Percentiles rank a stretch among this genome's conserved stretches.
phyloP scores from a whole-genome alignment of 2,888 invertebrate genomes.

The Globia sparganii region DNA sequence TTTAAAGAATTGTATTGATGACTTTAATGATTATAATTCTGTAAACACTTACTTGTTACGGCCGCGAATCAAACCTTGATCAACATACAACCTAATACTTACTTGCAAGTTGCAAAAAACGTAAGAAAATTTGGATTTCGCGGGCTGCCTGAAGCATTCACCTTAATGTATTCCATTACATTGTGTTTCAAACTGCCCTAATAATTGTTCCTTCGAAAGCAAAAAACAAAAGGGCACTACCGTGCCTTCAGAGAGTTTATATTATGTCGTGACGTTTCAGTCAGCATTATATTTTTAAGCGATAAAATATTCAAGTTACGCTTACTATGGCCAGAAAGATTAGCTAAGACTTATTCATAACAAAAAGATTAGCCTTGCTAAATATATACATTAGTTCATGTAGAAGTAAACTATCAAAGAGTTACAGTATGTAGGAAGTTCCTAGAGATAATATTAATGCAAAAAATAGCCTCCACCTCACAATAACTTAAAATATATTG shows the following conservation, averaged over 20 bases:
- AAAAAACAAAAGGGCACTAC: neutral
- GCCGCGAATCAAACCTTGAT: no score
- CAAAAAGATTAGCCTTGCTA: neutral
- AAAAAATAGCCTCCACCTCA: slow-evolving; percentile 4
- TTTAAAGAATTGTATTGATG: no score
- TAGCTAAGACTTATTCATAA: slow-evolving; percentile 11
- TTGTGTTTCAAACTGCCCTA: neutral
- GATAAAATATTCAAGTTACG: slow-evolving; percentile 7
- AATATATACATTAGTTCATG: slow-evolving; percentile 15
- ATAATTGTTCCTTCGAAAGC: neutral
- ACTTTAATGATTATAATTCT: no score
- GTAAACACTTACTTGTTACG: no score
- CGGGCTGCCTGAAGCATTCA: no score
- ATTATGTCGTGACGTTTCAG: slow-evolving; percentile 9
- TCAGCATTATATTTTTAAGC: slow-evolving; percentile 17
- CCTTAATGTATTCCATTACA: neutral
- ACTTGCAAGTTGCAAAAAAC: no score
- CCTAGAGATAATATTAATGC: slow-evolving; percentile 24
- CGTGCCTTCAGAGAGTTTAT: slow-evolving; percentile 25
- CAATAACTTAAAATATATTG: neutral
- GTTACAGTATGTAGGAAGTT: slow-evolving; percentile 33
- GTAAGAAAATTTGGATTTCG: no score
- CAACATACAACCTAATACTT: no score
- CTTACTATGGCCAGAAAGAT: neutral
- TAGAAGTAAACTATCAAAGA: slow-evolving; percentile 15